These are phyloP conservation scores for Drosophila asahinai DNA, from an alignment of 1,140 invertebrate species.

Conservation along the genomic window DNA sequence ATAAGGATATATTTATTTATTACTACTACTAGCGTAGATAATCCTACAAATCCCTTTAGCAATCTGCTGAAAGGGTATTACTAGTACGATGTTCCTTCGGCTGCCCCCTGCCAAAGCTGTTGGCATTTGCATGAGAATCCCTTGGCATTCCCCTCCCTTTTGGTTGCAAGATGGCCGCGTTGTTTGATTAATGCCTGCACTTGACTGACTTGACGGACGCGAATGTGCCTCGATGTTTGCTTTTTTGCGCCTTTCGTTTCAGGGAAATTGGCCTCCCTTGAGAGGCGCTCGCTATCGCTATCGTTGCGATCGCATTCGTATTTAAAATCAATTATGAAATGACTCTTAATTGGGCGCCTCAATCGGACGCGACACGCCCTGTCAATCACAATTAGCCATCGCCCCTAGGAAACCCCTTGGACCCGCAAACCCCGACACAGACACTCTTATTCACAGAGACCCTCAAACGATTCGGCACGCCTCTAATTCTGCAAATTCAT, in stretches of 20 bases:
- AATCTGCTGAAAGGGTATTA: conserved; percentile 2
- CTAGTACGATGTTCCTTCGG: not conserved
- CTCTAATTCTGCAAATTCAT: conserved; percentile 82
- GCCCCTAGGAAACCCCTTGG: conserved; percentile 55
- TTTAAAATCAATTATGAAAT: conserved; percentile 80
- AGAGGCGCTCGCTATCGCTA: conserved; percentile 11
- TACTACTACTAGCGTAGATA: not conserved
- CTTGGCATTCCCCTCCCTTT: not conserved
- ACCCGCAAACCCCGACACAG: not conserved
- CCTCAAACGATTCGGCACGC: conserved; percentile 62
- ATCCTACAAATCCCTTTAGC: not conserved
- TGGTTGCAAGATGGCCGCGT: conserved; percentile 56
- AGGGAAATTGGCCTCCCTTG: conserved; percentile 43
- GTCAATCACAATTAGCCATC: conserved; percentile 77
- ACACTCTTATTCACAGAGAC: conserved; percentile 14
- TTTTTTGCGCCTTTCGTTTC: conserved; percentile 29
- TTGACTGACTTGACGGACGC: conserved; percentile 63
- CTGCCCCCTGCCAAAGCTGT: conserved; percentile 25
- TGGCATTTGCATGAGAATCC: conserved; percentile 52
- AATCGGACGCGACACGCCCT: conserved; percentile 78
- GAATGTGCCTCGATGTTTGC: conserved; percentile 29
- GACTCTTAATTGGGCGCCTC: conserved; percentile 78
- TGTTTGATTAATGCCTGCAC: conserved; percentile 75
- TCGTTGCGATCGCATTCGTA: conserved; percentile 30
- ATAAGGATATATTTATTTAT: too few species aligned